Evolutionary conservation across 2,113 vertebrate species (phyloP), one percentile per base, ranked within the genome.

Genomic region (Turnix velox): DNA sequence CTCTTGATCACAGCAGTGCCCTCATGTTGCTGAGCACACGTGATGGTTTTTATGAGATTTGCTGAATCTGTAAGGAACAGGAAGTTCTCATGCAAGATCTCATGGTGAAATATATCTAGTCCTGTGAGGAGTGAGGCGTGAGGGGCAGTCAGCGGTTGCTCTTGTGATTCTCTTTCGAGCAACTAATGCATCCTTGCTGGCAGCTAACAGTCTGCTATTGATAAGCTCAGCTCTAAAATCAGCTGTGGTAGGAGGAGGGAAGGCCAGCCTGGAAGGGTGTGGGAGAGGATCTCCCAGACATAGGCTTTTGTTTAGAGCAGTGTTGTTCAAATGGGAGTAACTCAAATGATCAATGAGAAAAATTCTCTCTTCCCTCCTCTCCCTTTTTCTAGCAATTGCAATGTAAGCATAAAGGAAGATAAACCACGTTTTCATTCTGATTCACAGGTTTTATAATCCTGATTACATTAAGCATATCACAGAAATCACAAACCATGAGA

Each of bases 151-250:
- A 76, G 69, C 8, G 9, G 51, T 39, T 49, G 31, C 0, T 2
- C 27, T 39, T 92, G 45, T 46, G 23, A 52, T 84, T 93, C 77
- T 88, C 49, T 93, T 91, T 33, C 46, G 28, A 95, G 58, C 46
- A 92, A 90, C 81, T 75, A 75, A 72, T 35, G 55, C 2, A 3
- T 81, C 88, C 57, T 43, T 93, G 25, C 48, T 45, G 72, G 90
- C 59, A 93, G 78, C 40, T 82, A 71, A 74, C 24, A 93, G 75
- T 55, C 73, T 79, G 66, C 54, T 78, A 76, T 58, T 6, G 0
- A 69, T 27, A 59, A 92, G 72, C 57, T 95, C 93, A 78, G 40
- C 88, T 91, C 92, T 94, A 84, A 96, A 96, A 95, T 0, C 72
- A 95, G 76, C 87, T 72, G 62, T 55, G 22, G 85, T 84, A 75